A percentile compares a stretch with the other conserved stretches of the same genome.
phyloP scores from a whole-genome alignment of 2,797 vertebrate genomes.

The Danionella dracula region DNA sequence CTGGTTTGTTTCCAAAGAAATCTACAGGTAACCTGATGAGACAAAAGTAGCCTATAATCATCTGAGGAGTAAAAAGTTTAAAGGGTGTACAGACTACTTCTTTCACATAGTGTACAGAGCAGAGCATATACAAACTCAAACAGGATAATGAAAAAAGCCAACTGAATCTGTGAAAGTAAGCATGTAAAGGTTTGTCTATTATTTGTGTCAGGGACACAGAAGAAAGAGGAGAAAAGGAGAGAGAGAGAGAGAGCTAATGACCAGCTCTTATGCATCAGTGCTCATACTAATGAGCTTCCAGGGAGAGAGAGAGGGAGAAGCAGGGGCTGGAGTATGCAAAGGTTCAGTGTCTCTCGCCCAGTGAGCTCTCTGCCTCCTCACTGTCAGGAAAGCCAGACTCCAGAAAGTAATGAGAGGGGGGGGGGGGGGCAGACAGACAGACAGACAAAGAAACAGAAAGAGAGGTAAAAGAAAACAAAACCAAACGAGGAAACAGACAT shows the following conservation, averaged over 20 bases:
- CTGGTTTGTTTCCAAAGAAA: too few relatives aligned
- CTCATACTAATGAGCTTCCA: slow-evolving; percentile 99
- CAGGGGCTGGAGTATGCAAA: slow-evolving; percentile 91
- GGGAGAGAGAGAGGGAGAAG: slow-evolving; percentile 94
- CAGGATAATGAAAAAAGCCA: too few relatives aligned
- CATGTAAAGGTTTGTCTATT: too few relatives aligned
- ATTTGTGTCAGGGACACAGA: too few relatives aligned
- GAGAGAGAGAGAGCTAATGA: slow-evolving; percentile 88
- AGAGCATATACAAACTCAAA: too few relatives aligned
- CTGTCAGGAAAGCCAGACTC: slow-evolving; percentile 87
- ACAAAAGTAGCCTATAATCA: too few relatives aligned
- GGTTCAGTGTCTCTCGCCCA: slow-evolving; percentile 94
- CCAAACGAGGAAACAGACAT: too few relatives aligned
- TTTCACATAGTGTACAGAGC: too few relatives aligned
- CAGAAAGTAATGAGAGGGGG: slow-evolving; percentile 96
- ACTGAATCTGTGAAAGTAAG: too few relatives aligned
- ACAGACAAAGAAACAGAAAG: slow-evolving; percentile 71
- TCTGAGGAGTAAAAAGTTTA: too few relatives aligned
- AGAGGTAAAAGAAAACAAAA: background rate
- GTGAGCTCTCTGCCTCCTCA: slow-evolving; percentile 98
- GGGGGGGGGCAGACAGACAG: slow-evolving; percentile 79
- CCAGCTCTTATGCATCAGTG: slow-evolving; percentile 99
- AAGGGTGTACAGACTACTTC: too few relatives aligned
- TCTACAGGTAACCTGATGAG: too few relatives aligned
- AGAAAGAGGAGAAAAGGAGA: slow-evolving; percentile 37